Conservation (phyloP, 1,140 invertebrate species). For the Oreohelix idahoensis region DNA sequence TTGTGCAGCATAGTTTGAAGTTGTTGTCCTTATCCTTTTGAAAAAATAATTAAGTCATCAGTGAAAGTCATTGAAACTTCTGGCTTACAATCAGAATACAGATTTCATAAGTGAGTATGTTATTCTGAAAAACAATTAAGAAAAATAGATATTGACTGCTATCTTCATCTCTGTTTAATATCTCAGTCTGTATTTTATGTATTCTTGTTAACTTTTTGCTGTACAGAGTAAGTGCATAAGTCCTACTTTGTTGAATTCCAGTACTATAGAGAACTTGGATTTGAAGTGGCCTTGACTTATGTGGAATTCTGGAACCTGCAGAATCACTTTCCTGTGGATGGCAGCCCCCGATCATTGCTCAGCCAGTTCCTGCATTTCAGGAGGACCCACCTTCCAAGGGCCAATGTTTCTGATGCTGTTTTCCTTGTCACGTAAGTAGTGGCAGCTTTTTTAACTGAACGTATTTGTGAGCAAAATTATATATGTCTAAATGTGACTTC, state of each 20-base stretch:
- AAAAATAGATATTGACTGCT: no score
- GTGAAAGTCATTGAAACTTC: no score
- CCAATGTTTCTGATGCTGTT: conserved; percentile 86
- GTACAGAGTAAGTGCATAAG: no score
- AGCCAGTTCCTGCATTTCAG: conserved; percentile 92
- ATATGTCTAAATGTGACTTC: not conserved
- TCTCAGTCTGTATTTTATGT: no score
- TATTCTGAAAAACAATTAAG: no score
- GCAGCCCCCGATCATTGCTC: conserved; percentile 79
- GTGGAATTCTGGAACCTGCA: conserved; percentile 95
- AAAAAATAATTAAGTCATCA: no score
- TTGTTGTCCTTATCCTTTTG: no score
- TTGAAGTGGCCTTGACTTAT: conserved; percentile 93
- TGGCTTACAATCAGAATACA: no score
- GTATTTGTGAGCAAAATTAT: not conserved
- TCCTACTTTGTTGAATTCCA: conserved; percentile 75
- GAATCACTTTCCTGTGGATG: conserved; percentile 84
- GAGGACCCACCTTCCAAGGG: conserved; percentile 84
- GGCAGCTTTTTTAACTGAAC: not conserved
- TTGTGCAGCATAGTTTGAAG: no score
- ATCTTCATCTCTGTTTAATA: no score
- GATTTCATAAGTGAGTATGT: no score
- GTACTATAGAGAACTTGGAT: conserved; percentile 94
- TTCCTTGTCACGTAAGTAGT: conserved; percentile 89
- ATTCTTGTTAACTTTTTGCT: no score